Evolutionary conservation across 2,888 invertebrate genomes (phyloP).

Genomic region (Nomada hirtipes): DNA sequence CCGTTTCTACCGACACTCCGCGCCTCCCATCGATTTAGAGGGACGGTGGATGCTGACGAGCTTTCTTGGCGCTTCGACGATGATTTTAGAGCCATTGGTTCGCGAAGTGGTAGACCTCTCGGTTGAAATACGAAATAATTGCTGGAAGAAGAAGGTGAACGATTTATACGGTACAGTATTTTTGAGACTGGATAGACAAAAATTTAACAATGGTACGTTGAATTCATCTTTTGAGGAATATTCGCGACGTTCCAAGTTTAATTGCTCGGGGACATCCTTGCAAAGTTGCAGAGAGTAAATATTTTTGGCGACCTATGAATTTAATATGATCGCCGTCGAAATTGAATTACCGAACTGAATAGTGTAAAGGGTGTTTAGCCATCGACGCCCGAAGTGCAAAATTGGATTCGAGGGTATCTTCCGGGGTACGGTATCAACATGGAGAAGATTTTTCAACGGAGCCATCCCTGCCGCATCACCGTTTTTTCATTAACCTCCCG

Average conservation of each 20-base stretch:
- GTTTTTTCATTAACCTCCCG: constrained; percentile 72
- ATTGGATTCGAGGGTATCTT: not conserved
- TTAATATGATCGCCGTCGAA: too few relatives aligned
- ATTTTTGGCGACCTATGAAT: too few relatives aligned
- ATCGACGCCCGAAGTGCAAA: not conserved
- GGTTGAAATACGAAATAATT: too few relatives aligned
- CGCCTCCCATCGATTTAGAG: not conserved
- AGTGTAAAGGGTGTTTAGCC: not conserved
- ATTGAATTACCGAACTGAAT: not conserved
- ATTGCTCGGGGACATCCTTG: too few relatives aligned
- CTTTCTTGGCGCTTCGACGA: constrained; percentile 1
- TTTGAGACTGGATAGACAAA: too few relatives aligned
- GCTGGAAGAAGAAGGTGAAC: not conserved
- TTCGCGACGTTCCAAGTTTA: too few relatives aligned
- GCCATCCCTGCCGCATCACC: constrained; percentile 45
- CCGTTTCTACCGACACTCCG: constrained; percentile 38
- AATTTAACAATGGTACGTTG: too few relatives aligned
- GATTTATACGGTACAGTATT: too few relatives aligned
- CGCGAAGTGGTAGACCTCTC: too few relatives aligned
- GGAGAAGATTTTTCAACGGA: constrained; percentile 24
- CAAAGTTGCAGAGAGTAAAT: too few relatives aligned
- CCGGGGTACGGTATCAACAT: not conserved
- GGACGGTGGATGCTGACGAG: not conserved
- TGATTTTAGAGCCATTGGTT: not conserved
- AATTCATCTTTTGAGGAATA: too few relatives aligned